Base-by-base conservation (phyloP, 2,113 vertebrate species). In the Bettongia penicillata region DNA sequence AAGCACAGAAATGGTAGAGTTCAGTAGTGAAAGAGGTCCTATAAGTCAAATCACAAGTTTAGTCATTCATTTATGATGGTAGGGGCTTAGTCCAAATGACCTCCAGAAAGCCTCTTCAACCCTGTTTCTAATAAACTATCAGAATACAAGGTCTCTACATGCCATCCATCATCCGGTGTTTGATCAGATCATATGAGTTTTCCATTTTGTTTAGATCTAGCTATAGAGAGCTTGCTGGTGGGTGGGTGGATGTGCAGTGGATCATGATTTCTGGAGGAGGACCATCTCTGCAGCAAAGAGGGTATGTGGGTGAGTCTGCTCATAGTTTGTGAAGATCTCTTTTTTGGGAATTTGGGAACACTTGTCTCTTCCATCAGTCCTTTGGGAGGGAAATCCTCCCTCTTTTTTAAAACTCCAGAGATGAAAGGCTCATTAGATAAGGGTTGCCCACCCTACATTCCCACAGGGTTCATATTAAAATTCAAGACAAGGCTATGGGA, bases 261-360 rank as follows among this genome's bases (percentile, higher is more conserved):
- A 89, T 89, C n/a, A 43, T 84, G 68, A 16, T 55, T 43, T 52
- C 49, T 22, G 14, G n/a, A 94, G 16, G 26, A 8, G 12, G 37
- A 90, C 51, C 8, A 11, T 91, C 89, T 93, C 92, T 91, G 49
- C 25, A 49, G 93, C 93, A 61, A 37, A 95, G n/a, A 92, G 24
- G 55, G 14, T 52, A 8, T 23, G 4, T 84, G 84, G 94, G 22
- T 43, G 53, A 94, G 47, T 37, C 19, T 28, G 68, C 16, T 84
- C 68, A 43, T 43, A 19, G 68, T 84, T 84, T 84, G 68, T 84
- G n/a, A 84, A 0, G 25, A 16, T 43, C 43, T 93, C 50, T 11
- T n/a, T n/a, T n/a, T n/a, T n/a, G n/a, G n/a, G 51, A 84, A 84
- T 5, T 90, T 52, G n/a, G 53, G 53, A 90, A 47, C 84, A 53